Evolutionary conservation across 2,113 vertebrate species (phyloP), one percentile per base, ranked within the genome.

Genomic region (Elaphurus davidianus): DNA sequence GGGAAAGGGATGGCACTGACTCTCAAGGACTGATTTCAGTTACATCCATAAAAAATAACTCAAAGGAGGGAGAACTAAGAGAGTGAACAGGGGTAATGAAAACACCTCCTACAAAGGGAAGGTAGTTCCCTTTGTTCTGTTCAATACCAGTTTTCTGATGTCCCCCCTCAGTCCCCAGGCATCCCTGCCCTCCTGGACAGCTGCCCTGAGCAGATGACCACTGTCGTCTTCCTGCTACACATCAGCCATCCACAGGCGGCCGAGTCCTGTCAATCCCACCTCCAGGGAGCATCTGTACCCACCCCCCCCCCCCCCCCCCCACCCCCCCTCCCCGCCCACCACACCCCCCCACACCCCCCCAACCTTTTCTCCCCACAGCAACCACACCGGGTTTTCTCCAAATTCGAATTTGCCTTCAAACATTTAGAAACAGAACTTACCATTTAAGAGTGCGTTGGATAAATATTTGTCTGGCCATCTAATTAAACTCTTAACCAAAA

Each of bases 391-490:
- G 10, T 28, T 89, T 67, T 86, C 45, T 59, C 47, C 78, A 94
- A 84, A 92, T 89, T 60, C 62, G 14, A 30, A 92, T 45, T 43
- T 99, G 99, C 97, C 99, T 99, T 95, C 17, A 81, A 43, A 92
- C 95, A 98, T 88, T 97, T 78, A 98, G 36, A 94, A 98, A 96
- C 89, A 40, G 4, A 33, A 98, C 89, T 96, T 97, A 98, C 5
- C 10, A 95, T 19, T 57, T 93, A 67, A 67, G 27, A 91, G 92
- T 21, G 54, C 28, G 59, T 96, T 83, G 87, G 57, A 23, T 84
- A 96, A 96, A 82, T 33, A 81, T 87, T 50, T 94, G 40, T 88
- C 55, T 92, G 87, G 94, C 43, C 84, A 95, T 97, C 97, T 96
- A 98, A 97, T 97, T 98, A 96, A 85, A 52, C 52, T 95, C 23